A percentile compares a stretch with the other conserved stretches of the same genome.
Evolutionary conservation across 2,797 vertebrate species (phyloP).

Genomic region (Tragelaphus oryx): DNA sequence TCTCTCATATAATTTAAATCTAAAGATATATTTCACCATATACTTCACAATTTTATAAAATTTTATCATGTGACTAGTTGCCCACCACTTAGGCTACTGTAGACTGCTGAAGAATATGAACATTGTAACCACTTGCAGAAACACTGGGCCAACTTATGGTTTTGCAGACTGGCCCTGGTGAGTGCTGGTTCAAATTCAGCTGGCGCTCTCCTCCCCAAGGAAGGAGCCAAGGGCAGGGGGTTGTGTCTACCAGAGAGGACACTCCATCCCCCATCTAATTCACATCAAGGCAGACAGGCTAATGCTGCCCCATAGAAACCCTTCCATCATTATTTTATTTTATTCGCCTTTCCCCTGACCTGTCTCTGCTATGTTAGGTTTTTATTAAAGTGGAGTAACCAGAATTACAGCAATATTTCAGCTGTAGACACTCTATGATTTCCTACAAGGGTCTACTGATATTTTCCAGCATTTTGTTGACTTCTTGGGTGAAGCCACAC

Average conservation of each 20-base stretch:
- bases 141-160: not conserved
- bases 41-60: not conserved
- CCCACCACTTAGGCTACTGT: not conserved
- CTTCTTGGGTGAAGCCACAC: not conserved
- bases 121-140: not conserved
- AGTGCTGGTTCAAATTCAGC: not conserved
- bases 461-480: not conserved
- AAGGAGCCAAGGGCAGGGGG: not conserved
- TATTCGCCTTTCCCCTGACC: slow-evolving; percentile 44
- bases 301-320: not conserved
- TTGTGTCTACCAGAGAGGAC: not conserved
- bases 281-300: not conserved
- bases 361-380: slow-evolving; percentile 18
- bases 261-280: not conserved
- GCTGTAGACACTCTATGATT: not conserved
- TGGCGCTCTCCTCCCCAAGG: accelerated
- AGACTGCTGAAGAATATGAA: not conserved
- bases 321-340: slow-evolving; percentile 41
- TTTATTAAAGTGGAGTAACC: slow-evolving; percentile 46
- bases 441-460: not conserved
- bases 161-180: not conserved
- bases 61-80: not conserved
- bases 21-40: not conserved
- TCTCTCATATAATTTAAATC: not conserved
- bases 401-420: slow-evolving; percentile 56